A percentile compares a stretch with the other conserved stretches of the same genome.
Evolutionary conservation across 2,797 vertebrate genomes (phyloP).

Genomic region (Eulemur coronatus): DNA sequence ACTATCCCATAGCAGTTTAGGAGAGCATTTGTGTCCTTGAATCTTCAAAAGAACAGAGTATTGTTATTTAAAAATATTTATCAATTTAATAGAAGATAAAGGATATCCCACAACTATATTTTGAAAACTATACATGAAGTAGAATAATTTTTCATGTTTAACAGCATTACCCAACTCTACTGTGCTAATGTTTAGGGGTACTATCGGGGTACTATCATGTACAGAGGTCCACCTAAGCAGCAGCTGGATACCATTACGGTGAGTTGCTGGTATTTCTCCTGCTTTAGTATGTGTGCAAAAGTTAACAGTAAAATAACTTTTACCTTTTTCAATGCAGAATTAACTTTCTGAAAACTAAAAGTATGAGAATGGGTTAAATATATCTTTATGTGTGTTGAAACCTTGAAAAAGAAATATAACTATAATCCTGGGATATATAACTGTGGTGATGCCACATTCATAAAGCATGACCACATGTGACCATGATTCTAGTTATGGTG

Average conservation of each 20-base stretch:
- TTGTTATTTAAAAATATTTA: constrained; percentile 21
- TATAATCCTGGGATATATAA: not conserved
- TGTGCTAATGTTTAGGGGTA: not conserved
- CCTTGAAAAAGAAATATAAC: not conserved
- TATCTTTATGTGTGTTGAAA: not conserved
- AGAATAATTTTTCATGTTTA: not conserved
- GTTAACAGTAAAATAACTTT: not conserved
- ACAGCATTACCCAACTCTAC: not conserved
- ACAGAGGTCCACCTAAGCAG: not conserved
- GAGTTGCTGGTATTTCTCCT: not conserved
- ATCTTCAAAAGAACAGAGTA: not conserved
- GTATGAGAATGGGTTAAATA: not conserved
- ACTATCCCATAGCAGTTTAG: not conserved
- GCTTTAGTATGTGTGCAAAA: not conserved
- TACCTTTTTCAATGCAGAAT: not conserved
- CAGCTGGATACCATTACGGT: not conserved
- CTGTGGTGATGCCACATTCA: not conserved
- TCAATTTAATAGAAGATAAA: not conserved
- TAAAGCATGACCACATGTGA: not conserved
- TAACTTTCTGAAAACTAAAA: not conserved
- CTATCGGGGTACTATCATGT: not conserved
- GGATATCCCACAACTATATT: not conserved
- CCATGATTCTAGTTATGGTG: not conserved
- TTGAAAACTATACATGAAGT: not conserved
- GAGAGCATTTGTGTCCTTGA: not conserved